Base-by-base conservation (phyloP, 2,888 invertebrate genomes). In the Leucozona laternaria region DNA sequence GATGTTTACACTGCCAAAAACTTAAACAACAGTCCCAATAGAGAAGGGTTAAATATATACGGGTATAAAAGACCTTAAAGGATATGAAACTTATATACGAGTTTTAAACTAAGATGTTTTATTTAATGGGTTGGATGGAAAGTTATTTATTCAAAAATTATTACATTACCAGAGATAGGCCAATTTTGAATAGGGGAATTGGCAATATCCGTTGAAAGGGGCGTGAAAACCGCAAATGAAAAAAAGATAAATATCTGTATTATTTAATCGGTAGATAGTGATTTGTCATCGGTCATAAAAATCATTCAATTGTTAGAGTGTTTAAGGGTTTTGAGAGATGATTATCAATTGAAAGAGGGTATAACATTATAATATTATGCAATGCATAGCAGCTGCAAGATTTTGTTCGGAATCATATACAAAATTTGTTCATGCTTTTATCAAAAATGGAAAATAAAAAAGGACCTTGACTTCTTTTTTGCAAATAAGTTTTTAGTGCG, bases 101-200 rank as follows among this genome's bases (percentile, higher is more conserved):
- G 72, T 68, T 80, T 77, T 66, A 85, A 85, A 77, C 77, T 85
- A 64, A 81, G 80, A 80, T 80, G 68, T 81, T 66, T 66, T 73
- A 68, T 80, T 72, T 72, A 81, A 81, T 77, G 80, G 85, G 77
- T 77, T 77, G 68, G 80, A 78, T 40, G 66, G 85, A 62, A 68
- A 80, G 72, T 85, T 80, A 85, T 85, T 85, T 85, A 80, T 85
- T 85, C 53, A 72, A 73, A 85, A 85, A 81, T 77, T 68, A 79
- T 64, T 45, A 64, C 28, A 45, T 45, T 28, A n/a, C 10, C 57
- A 50, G 40, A 58, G 72, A 85, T 80, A 72, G 17, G 68, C 22
- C 25, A 60, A 73, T 80, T 83, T 37, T 37, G 11, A 43, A 78
- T 45, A 73, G 77, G 58, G 72, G 28, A 15, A 53, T 8, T 28